Evolutionary conservation across 1,140 invertebrate genomes (phyloP).

Genomic region (Trinorchestia longiramus): DNA sequence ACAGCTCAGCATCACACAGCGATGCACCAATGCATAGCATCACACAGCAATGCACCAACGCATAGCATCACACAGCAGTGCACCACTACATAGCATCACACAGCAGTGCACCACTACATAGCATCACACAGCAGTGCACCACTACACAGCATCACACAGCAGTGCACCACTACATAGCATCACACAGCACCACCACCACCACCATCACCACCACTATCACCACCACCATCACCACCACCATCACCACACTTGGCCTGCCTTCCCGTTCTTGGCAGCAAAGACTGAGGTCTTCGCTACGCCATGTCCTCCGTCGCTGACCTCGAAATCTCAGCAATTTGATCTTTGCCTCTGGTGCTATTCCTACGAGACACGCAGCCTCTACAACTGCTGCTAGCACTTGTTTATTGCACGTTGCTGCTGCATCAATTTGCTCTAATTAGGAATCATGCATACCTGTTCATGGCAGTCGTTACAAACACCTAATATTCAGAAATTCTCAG

Average conservation of each 20-base stretch:
- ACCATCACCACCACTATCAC: background rate
- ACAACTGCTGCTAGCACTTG: background rate
- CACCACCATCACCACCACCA: background rate
- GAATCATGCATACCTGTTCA: background rate
- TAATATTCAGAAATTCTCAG: background rate
- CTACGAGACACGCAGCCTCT: background rate
- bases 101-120: background rate
- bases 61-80: too few species aligned
- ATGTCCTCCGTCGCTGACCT: conserved; percentile 34
- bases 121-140: background rate
- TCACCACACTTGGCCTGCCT: conserved; percentile 6
- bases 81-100: background rate
- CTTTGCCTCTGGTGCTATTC: background rate
- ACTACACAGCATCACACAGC: background rate
- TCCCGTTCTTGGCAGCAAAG: conserved; percentile 21
- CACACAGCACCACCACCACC: background rate
- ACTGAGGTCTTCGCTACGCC: background rate
- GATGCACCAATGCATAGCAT: too few species aligned
- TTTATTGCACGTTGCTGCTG: background rate
- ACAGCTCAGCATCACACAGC: too few species aligned
- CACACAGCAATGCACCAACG: too few species aligned
- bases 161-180: background rate
- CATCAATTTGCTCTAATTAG: background rate
- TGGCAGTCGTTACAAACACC: background rate
- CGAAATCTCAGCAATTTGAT: conserved; percentile 10